Evolutionary conservation across 2,888 invertebrate species (phyloP).

Genomic region (Dicyrtomina minuta): DNA sequence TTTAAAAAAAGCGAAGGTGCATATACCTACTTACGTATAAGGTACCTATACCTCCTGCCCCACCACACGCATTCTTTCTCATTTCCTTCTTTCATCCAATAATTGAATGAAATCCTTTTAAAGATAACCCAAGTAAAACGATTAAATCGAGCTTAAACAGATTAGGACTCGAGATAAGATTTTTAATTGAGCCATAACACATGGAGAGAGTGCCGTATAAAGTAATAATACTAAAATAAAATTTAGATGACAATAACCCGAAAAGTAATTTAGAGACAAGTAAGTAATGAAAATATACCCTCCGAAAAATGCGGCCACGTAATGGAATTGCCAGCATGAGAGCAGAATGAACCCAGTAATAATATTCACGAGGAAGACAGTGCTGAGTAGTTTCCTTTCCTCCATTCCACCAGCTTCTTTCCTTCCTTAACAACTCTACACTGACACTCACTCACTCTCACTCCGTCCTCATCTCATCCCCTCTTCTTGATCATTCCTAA

Average conservation of each 20-base stretch:
- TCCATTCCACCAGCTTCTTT: conserved; percentile 13
- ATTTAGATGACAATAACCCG: conserved; percentile 11
- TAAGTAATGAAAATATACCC: conserved; percentile 18
- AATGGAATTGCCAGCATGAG: conserved; percentile 21
- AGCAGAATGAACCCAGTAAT: conserved; percentile 11
- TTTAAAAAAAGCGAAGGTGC: no score
- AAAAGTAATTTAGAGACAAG: conserved; percentile 12
- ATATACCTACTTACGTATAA: no score
- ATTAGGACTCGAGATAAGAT: conserved; percentile 11
- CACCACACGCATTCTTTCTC: no score
- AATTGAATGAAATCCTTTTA: no score
- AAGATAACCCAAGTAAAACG: neutral
- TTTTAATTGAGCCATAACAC: conserved; percentile 14
- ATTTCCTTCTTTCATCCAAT: no score
- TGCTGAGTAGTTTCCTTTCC: conserved; percentile 9
- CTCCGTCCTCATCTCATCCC: neutral
- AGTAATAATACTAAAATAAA: conserved; percentile 9
- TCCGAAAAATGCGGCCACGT: conserved; percentile 19
- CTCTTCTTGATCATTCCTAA: no score
- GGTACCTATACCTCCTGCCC: no score
- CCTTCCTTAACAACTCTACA: conserved; percentile 10
- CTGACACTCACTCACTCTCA: conserved; percentile 5
- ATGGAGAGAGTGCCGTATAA: neutral
- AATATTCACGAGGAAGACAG: neutral
- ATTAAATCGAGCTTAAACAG: conserved; percentile 3